These are phyloP conservation scores for Rhyacophila evoluta DNA, from an alignment of 2,888 invertebrate species.

Conservation along the genomic window DNA sequence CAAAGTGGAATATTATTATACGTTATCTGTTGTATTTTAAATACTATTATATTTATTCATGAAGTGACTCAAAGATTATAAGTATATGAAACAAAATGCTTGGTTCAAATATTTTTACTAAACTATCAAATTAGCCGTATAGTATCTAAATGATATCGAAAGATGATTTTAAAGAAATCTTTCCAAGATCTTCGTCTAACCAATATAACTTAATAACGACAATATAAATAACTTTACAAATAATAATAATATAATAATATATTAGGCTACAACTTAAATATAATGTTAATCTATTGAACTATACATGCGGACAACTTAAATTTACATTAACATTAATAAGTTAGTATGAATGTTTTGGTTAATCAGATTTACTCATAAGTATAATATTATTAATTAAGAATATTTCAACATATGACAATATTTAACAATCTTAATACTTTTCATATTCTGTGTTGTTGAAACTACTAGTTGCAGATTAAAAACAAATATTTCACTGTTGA, in stretches of 20 bases:
- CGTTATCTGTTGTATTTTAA: not conserved
- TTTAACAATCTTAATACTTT: constrained; percentile 29
- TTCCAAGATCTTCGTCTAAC: constrained; percentile 10
- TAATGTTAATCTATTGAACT: constrained; percentile 19
- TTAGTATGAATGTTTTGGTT: constrained; percentile 48
- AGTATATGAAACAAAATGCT: not conserved
- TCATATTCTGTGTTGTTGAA: not conserved
- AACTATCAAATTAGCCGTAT: not conserved
- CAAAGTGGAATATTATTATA: not conserved
- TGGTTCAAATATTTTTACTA: not conserved
- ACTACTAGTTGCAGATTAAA: too few species aligned
- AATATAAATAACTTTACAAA: constrained; percentile 25
- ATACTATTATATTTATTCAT: not conserved
- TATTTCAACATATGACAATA: constrained; percentile 15
- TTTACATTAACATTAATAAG: constrained; percentile 38
- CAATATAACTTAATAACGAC: constrained; percentile 2
- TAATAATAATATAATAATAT: constrained; percentile 19
- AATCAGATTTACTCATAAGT: constrained; percentile 28
- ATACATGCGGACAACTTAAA: constrained; percentile 33
- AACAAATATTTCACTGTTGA: too few species aligned
- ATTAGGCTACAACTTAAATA: constrained; percentile 11
- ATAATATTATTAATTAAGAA: not conserved
- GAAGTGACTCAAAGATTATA: constrained; percentile 1
- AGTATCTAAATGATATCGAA: not conserved
- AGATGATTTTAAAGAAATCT: not conserved